A percentile compares a stretch with the other conserved stretches of the same genome.
phyloP scores from a whole-genome alignment of 2,888 invertebrate genomes.

The Campoletis raptor region DNA sequence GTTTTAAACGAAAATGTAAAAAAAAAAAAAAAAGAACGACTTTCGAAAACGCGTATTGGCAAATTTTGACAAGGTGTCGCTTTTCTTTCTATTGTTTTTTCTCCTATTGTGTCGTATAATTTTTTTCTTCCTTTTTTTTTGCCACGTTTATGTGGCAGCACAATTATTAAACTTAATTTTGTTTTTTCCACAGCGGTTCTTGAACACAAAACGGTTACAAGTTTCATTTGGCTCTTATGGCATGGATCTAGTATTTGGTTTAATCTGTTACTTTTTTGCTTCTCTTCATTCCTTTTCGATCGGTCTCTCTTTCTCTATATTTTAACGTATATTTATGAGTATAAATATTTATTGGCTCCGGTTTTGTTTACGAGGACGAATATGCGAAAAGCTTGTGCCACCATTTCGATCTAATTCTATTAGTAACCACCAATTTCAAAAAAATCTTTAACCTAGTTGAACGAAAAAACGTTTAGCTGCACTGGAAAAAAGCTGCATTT shows the following conservation, averaged over 20 bases:
- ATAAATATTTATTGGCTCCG: conserved; percentile 23
- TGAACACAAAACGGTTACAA: conserved; percentile 83
- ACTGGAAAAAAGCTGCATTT: neutral
- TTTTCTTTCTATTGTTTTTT: conserved; percentile 12
- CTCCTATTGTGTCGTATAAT: neutral
- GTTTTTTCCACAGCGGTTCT: conserved; percentile 76
- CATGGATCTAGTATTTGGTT: conserved; percentile 84
- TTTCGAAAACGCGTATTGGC: neutral
- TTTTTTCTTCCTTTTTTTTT: conserved; percentile 1
- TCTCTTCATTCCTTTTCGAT: conserved; percentile 52
- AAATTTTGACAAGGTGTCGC: neutral
- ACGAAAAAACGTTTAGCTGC: neutral
- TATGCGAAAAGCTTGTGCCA: neutral
- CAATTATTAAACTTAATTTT: conserved; percentile 72
- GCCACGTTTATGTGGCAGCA: conserved; percentile 8
- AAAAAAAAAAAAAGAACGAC: neutral
- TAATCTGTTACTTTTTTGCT: conserved; percentile 76
- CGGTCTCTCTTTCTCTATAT: neutral
- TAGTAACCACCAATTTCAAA: neutral
- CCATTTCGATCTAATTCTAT: neutral
- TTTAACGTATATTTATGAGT: conserved; percentile 66
- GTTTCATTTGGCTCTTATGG: conserved; percentile 83
- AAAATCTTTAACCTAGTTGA: neutral
- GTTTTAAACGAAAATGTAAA: neutral
- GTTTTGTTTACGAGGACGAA: conserved; percentile 18